Evolutionary conservation across 2,113 vertebrate genomes (phyloP).

Genomic region (Sylvietta virens): DNA sequence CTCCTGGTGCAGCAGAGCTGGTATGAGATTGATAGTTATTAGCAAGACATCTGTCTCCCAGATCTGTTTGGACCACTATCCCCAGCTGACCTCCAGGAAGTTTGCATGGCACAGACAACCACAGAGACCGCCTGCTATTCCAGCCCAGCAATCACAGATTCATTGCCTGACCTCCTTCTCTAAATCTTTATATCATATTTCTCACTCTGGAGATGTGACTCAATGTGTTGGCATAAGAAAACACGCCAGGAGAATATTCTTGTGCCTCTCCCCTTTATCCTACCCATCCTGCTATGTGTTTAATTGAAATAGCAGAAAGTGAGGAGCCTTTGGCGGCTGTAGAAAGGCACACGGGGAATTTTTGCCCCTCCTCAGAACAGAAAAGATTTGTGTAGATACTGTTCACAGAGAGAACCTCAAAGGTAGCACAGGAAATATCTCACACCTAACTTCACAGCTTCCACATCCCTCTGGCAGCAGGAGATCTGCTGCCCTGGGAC

Average conservation of each 20-base stretch:
- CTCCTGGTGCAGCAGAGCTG: not conserved
- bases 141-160: constrained; percentile 8
- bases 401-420: not conserved
- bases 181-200: constrained; percentile 54
- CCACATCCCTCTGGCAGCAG: not conserved
- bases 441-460: not conserved
- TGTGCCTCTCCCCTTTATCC: not conserved
- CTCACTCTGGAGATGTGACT: constrained; percentile 44
- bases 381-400: not conserved
- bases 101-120: not conserved
- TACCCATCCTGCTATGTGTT: not conserved
- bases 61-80: not conserved
- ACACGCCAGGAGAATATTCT: not conserved
- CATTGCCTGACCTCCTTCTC: constrained; percentile 51
- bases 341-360: not conserved
- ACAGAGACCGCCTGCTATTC: not conserved
- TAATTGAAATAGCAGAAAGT: constrained; percentile 54
- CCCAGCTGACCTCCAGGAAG: constrained; percentile 45
- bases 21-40: not conserved
- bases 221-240: constrained; percentile 45
- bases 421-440: not conserved
- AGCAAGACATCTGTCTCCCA: not conserved
- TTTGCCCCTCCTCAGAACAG: not conserved
- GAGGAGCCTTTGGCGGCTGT: not conserved
- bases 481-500: not conserved